Base-by-base conservation (phyloP, 2,113 vertebrate genomes). In the Sorex araneus region DNA sequence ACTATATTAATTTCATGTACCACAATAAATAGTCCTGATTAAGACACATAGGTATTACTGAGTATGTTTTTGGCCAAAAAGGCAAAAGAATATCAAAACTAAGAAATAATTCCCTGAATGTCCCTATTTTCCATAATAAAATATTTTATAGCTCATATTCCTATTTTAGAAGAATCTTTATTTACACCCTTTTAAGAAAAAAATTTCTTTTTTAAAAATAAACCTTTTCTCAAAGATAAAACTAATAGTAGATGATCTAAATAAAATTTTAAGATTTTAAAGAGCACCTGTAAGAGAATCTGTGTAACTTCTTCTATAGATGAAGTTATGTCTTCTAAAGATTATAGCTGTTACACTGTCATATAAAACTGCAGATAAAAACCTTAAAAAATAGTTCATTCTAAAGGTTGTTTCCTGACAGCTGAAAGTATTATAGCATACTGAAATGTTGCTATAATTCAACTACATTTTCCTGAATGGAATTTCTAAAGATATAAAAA, bases 391-490 rank as follows among this genome's bases (percentile, higher is more conserved):
- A 12, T 66, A 76, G 36, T 94, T 89, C 80, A 89, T 89, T 34
- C n/a, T 91, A 92, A 94, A 91, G 67, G 73, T 91, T 78, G 36
- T 83, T 94, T 91, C 21, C 47, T 82, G 69, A 92, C 64, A 92
- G 73, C 11, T 30, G 2, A 75, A 82, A 92, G 78, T 69, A 95
- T 36, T 50, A 32, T 21, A 80, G 71, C 13, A 78, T 15, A 71
- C n/a, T 32, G 12, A 85, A 95, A 96, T 92, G 73, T 75, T 71
- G 28, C 69, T 91, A 84, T 92, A 91, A 93, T 89, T 92, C 84
- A 96, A 75, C 36, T 45, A 70, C 13, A 86, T 95, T 92, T 87
- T 73, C 60, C 64, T 94, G 92, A 93, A 91, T 92, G 36, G 45
- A 73, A 90, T 71, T 94, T 81, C 73, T 74, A 81, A 77, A 70